Base-by-base conservation (phyloP, 1,140 invertebrate genomes). In the Galleria mellonella region DNA sequence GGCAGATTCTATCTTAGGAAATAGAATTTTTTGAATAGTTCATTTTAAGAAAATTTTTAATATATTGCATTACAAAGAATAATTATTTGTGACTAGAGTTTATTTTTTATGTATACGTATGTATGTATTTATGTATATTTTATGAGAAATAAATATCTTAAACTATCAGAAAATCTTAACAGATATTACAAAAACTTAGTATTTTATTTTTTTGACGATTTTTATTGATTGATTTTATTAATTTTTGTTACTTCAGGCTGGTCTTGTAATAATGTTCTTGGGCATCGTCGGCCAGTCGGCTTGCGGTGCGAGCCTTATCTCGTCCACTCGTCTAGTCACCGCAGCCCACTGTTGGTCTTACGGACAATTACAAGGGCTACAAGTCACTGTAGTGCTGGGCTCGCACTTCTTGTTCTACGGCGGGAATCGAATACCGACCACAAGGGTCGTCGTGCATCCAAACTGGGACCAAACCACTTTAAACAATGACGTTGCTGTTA, bases 401-500 rank as follows among this genome's bases (percentile, higher is more conserved):
- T 59, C 62, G 3, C 32, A 61, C 3, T 56, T 42, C 11, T 37
- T 76, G 0, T 72, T 63, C 58, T 40, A 6, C 6, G 72, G 69
- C 1, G 66, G 72, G 4, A 55, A 12, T 4, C 51, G 62, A 0
- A 48, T 69, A 30, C 1, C 33, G 3, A 65, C 67, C 3, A 28
- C 13, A 0, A 14, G 39, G 0, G 62, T 78, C 3, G 11, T 62
- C 8, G 47, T 63, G 33, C 69, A 74, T 27, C 64, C 66, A 0
- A 31, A 53, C 28, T 77, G 62, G 52, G 32, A 9, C 1, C 52
- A 65, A 0, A 6, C 7, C 0, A 55, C 38, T 4, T 9, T 79
- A 0, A 17, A 45, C 17, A 83, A 87, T 10, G 83, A 87, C 35
- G 66, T 87, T 2, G 74, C 85, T 0, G 39, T 87, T 11, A 72